Evolutionary conservation across 2,888 invertebrate genomes (phyloP), one percentile per base, ranked within the genome.

Genomic region (Dryococelus australis): DNA sequence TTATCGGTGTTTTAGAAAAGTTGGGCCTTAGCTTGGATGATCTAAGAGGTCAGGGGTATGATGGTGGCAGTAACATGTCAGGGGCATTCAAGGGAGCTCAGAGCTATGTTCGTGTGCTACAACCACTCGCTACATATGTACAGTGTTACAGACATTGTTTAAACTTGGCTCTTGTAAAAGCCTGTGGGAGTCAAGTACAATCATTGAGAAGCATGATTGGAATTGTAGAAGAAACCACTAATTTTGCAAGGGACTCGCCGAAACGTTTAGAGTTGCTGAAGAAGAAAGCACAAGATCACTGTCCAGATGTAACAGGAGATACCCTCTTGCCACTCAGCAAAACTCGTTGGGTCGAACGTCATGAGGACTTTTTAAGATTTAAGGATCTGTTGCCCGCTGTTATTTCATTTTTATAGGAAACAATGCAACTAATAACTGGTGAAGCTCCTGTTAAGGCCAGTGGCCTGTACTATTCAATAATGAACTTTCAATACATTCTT

Each of bases 21-120:
- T 13, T 83, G 12, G 28, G 83, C 3, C 35, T 83, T 83, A 83
- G 83, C 12, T 1, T 83, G 83, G 35, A 28, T 83, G 35, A 28
- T 83, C 28, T 83, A 20, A 83, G 35, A 83, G 83, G 83, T 83
- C 16, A 83, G 20, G 27, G 83, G 28, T 83, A 83, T 83, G 28
- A 83, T 83, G 83, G 28, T 4, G 35, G 35, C 35, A 83, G 27
- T 83, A 83, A 83, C 35, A 28, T 83, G 83, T 83, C 83, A 35
- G 35, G 35, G 35, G 35, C 35, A 83, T 83, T 83, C 35, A 83
- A 83, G 35, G 83, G 27, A 83, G 83, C 28, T 27, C 83, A 83
- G 1, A 83, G 83, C 83, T 28, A 83, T 83, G 83, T n/a, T n/a
- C n/a, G n/a, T n/a, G n/a, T n/a, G n/a, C 12, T 47, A 47, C 79